phyloP scores from a whole-genome alignment of 2,113 vertebrate genomes.

The Pachyramphus minor region DNA sequence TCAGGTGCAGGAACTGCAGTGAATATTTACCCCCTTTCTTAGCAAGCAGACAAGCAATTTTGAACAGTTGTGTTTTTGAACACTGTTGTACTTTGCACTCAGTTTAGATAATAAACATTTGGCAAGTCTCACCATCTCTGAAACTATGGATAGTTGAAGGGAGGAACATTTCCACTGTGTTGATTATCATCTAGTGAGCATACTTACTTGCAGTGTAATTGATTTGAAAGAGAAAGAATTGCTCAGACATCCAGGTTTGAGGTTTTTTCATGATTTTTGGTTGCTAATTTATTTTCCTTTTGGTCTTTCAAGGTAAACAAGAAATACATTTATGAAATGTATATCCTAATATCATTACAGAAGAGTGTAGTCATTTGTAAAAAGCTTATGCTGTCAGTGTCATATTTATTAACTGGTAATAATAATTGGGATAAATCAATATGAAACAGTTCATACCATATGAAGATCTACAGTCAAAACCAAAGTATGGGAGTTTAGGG shows the following conservation, averaged over 20 bases:
- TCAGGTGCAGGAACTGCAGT: neutral
- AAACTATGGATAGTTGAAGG: neutral
- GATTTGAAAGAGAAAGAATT: neutral
- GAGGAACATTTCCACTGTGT: neutral
- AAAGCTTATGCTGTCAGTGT: neutral
- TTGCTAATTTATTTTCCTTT: neutral
- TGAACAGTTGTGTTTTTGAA: neutral
- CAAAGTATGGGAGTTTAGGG: neutral
- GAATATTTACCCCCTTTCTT: neutral
- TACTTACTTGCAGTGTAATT: neutral
- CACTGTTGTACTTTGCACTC: neutral
- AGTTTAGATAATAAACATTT: neutral
- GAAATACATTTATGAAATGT: neutral
- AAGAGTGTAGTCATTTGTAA: neutral
- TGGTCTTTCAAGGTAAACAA: neutral
- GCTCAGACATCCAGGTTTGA: neutral
- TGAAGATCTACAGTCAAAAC: neutral
- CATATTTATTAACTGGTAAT: neutral
- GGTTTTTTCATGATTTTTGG: neutral
- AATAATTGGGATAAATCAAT: neutral
- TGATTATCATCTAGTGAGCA: neutral
- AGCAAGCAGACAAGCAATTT: neutral
- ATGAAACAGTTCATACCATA: neutral
- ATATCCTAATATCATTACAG: neutral
- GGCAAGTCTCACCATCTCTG: neutral